These are phyloP conservation scores for Empidonax alnorum DNA, from an alignment of 2,113 vertebrate species.

Conservation along the genomic window DNA sequence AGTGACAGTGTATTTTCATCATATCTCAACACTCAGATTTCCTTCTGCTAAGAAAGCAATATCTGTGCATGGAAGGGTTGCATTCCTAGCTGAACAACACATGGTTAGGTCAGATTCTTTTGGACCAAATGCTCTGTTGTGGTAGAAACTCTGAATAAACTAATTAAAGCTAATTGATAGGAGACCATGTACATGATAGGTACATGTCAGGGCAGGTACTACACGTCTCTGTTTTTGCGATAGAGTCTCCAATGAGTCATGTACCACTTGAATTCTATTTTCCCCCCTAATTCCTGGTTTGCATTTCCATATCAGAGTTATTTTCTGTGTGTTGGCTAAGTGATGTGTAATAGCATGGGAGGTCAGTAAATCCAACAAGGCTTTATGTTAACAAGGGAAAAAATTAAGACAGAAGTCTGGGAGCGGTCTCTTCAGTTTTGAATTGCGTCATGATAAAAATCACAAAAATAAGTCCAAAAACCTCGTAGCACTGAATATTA, in stretches of 20 bases:
- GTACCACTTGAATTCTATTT: not conserved
- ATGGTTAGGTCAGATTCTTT: not conserved
- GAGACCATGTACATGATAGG: too few relatives aligned
- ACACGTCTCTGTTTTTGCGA: fast-evolving
- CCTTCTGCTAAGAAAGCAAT: not conserved
- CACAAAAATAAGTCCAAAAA: not conserved
- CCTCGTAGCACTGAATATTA: not conserved
- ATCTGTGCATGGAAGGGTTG: not conserved
- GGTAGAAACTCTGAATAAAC: not conserved
- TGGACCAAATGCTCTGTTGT: not conserved
- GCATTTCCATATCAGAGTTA: not conserved
- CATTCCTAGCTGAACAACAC: not conserved
- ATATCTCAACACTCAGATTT: not conserved
- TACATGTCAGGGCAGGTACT: not conserved
- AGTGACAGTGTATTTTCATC: not conserved
- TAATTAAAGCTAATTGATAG: not conserved
- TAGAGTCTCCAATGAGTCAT: not conserved
- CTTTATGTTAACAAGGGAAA: not conserved
- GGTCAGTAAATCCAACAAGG: not conserved
- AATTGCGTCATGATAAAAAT: not conserved
- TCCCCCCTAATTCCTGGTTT: not conserved
- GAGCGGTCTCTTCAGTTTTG: not conserved
- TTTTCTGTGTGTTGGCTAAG: not conserved
- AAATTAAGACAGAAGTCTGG: not conserved
- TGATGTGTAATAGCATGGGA: not conserved